A percentile compares a stretch with the other conserved stretches of the same genome.
Evolutionary conservation across 2,113 vertebrate genomes (phyloP).

Genomic region (Mohoua ochrocephala): DNA sequence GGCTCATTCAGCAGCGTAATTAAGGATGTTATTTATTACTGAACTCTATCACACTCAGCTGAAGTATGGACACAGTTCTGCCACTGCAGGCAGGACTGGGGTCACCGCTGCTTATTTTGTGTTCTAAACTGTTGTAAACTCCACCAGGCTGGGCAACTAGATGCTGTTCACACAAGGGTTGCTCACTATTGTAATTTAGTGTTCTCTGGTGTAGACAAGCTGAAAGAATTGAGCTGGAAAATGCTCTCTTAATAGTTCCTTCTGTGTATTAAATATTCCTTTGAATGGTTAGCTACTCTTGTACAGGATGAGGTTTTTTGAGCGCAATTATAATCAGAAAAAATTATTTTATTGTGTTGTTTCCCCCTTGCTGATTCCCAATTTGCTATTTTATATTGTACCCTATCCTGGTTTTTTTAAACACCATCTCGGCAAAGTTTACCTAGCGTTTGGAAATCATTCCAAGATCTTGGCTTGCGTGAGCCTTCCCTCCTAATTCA

Average conservation of each 20-base stretch:
- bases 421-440: neutral
- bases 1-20: neutral
- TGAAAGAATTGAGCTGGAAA: constrained; percentile 28
- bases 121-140: neutral
- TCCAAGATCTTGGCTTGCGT: neutral
- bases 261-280: constrained; percentile 33
- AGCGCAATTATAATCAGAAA: constrained; percentile 5
- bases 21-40: constrained; percentile 39
- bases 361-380: neutral
- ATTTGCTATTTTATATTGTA: neutral
- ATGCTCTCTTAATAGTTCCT: constrained; percentile 29
- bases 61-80: neutral
- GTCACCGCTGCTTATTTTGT: neutral
- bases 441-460: neutral
- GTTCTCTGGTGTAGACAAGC: constrained; percentile 17
- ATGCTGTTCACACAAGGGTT: neutral
- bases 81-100: neutral
- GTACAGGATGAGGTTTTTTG: neutral
- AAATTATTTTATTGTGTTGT: neutral
- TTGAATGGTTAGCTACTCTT: neutral
- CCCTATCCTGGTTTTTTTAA: neutral
- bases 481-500: neutral
- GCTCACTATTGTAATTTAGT: neutral
- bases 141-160: neutral
- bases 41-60: neutral